phyloP scores from a whole-genome alignment of 2,113 vertebrate species.

The Oreotragus oreotragus region DNA sequence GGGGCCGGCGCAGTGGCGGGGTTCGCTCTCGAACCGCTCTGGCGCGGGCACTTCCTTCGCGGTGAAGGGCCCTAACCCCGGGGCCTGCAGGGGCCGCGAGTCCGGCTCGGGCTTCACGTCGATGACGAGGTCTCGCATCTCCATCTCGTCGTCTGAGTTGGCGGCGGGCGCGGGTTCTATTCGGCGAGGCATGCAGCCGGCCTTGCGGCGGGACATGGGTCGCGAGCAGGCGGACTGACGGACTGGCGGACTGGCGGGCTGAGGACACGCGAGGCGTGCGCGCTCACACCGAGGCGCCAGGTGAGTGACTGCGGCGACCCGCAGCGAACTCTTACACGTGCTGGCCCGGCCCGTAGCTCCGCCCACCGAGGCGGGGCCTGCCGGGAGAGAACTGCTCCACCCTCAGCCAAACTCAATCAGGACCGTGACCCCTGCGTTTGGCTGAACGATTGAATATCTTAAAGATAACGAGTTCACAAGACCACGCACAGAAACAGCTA shows the following conservation, averaged over 20 bases:
- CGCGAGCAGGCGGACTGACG: not conserved
- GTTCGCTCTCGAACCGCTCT: not conserved
- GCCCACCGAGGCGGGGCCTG: conserved; percentile 43
- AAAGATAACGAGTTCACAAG: not conserved
- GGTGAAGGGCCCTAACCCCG: not conserved
- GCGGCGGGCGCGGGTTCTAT: conserved; percentile 25
- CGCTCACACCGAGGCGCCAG: conserved; percentile 9
- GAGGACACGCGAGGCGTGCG: not conserved
- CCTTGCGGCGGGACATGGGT: conserved; percentile 75
- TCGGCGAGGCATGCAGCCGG: conserved; percentile 69
- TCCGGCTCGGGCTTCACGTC: conserved; percentile 55
- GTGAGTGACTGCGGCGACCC: conserved; percentile 68
- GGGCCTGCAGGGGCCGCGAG: conserved; percentile 11
- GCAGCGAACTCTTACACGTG: conserved; percentile 73
- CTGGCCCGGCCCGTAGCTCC: conserved; percentile 41
- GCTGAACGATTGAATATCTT: not conserved
- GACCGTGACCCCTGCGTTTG: not conserved
- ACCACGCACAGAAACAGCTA: accelerated
- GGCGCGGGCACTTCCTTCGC: not conserved
- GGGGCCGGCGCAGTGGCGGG: not conserved
- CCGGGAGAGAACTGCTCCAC: not conserved
- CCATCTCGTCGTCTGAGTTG: conserved; percentile 46
- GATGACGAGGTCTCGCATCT: conserved; percentile 56
- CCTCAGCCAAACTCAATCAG: not conserved
- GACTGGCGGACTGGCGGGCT: not conserved